Conservation (phyloP, 2,888 invertebrate genomes). For the Rhingia campestris region DNA sequence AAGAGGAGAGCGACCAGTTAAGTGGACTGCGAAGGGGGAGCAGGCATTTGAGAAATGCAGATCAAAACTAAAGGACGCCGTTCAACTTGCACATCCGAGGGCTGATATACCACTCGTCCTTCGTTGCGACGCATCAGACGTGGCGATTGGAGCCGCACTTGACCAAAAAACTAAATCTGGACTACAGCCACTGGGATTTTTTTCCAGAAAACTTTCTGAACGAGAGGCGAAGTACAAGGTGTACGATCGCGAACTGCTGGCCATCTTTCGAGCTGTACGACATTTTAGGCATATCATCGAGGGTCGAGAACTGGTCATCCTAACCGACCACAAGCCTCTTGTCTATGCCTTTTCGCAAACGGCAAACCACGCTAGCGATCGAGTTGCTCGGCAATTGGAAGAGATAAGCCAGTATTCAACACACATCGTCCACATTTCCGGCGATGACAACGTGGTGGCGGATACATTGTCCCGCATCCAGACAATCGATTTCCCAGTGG, state of each 20-base stretch:
- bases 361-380: too few species aligned
- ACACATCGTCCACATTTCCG: not conserved
- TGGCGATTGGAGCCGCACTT: constrained; percentile 6
- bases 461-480: too few species aligned
- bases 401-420: too few species aligned
- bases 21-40: not conserved
- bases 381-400: too few species aligned
- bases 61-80: not conserved
- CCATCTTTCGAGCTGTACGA: not conserved
- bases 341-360: too few species aligned
- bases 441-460: not conserved
- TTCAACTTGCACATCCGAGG: constrained; percentile 27
- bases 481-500: too few species aligned
- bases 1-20: constrained; percentile 68
- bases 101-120: constrained; percentile 21
- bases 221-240: too few species aligned
- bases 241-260: too few species aligned
- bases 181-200: too few species aligned
- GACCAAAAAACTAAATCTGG: too few species aligned
- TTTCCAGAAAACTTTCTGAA: too few species aligned
- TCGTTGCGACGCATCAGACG: constrained; percentile 39
- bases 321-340: constrained; percentile 13
- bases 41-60: constrained; percentile 67
- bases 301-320: constrained; percentile 8
- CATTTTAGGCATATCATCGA: constrained; percentile 21